Evolutionary conservation across 92 coral and sea anemone genomes (phyloP), one percentile per base, ranked within the genome.

Genomic region (Palythoa grandiflora): DNA sequence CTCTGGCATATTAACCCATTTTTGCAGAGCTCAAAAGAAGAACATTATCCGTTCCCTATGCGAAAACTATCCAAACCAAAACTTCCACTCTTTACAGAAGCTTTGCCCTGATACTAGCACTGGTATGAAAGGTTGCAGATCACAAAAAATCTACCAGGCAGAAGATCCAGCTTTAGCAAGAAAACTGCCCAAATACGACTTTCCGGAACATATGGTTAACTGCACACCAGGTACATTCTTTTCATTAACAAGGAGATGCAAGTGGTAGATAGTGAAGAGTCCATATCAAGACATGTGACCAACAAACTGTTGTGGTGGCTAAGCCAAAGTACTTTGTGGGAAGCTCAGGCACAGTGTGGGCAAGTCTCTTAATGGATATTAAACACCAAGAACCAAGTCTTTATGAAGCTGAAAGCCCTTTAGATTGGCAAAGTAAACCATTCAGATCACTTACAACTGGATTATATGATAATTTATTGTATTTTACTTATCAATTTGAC

Each of bases 61-160:
- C 54, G 35, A 61, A 55, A 35, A 35, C 19, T 77, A 55, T 77
- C 52, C 83, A 52, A 37, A 70, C 74, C 47, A 28, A 70, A 70
- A 70, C 13, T 9, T 9, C 38, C 39, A 70, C 75, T 28, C 47
- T 70, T 71, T 71, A 71, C 48, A 71, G 52, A 5, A 85, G 81
- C 89, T 55, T 51, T 86, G 89, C 59, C 89, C 89, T 16, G 89
- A 65, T 36, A 86, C 83, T 28, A 60, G 89, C 76, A 59, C 89
- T 38, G 74, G 74, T 12, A 86, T 85, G 83, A 52, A 13, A 0
- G 57, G 81, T 10, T 5, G 1, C 7, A 85, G 89, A 40, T 10
- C 52, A 51, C 89, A 85, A 57, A 85, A 73, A 8, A 57, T 85
- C 14, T 85, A 73, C 59, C 89, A 85, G n/a, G 7, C 70, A 51